phyloP scores from a whole-genome alignment of 2,888 invertebrate genomes.

The Eulithis testata region DNA sequence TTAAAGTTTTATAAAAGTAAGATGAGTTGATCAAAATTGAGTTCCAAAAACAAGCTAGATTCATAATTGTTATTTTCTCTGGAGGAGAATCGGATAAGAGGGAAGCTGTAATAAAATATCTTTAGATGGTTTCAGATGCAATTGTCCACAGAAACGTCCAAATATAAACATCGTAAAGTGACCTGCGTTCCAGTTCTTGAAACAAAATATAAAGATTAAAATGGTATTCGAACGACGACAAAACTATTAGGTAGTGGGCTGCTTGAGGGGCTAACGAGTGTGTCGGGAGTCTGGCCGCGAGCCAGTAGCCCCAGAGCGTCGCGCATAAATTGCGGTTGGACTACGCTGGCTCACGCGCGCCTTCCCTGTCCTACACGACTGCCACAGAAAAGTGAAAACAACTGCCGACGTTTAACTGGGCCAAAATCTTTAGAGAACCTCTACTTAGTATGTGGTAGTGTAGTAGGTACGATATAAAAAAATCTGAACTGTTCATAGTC shows the following conservation, averaged over 20 bases:
- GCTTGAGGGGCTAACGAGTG: conserved; percentile 67
- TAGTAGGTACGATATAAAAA: no score
- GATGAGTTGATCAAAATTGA: background rate
- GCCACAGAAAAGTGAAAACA: conserved; percentile 61
- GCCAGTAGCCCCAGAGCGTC: conserved; percentile 57
- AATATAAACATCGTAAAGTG: conserved; percentile 48
- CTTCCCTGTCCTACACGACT: conserved; percentile 39
- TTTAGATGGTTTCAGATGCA: conserved; percentile 31
- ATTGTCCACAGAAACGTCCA: conserved; percentile 26
- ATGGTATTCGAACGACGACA: conserved; percentile 64
- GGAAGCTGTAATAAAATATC: conserved; percentile 29
- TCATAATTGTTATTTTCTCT: conserved; percentile 21
- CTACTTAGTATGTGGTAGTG: background rate
- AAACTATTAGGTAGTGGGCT: conserved; percentile 73
- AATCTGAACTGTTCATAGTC: no score
- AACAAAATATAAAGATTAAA: conserved; percentile 67
- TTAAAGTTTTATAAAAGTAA: no score
- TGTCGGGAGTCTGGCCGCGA: conserved; percentile 60
- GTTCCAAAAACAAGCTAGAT: conserved; percentile 18
- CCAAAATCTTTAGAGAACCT: conserved; percentile 28
- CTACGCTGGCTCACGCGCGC: conserved; percentile 38
- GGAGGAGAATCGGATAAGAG: conserved; percentile 20
- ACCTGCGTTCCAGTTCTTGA: conserved; percentile 49
- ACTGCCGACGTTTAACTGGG: conserved; percentile 42
- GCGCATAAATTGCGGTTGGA: conserved; percentile 67